Evolutionary conservation across 2,888 invertebrate genomes (phyloP), one percentile per base, ranked within the genome.

Genomic region (Philereme vetulata): DNA sequence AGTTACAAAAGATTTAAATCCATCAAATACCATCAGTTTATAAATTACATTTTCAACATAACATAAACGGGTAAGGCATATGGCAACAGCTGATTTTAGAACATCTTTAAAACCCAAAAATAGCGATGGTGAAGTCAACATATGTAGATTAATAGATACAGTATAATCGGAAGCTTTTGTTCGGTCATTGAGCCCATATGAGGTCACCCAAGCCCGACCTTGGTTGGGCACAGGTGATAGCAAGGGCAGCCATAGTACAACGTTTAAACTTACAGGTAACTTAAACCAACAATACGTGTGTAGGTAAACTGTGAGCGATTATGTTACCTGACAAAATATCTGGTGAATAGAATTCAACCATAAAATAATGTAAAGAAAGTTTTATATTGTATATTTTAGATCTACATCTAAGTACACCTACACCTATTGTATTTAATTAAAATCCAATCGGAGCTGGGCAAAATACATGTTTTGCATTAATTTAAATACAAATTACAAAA

Each of bases 151-250:
- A 44, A 48, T 53, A 42, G 44, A 36, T 36, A 51, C 48, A 46
- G 34, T 10, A 38, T 56, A 64, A 47, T 67, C 72, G 79, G 79
- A 78, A 78, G 72, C 51, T 56, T 57, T 67, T 60, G 72, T 56
- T 70, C 71, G 80, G 80, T 77, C 79, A 75, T 72, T 80, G 80
- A 72, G 74, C 80, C 75, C 68, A 56, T 64, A 62, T 71, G 75
- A 78, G 78, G 78, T 67, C 74, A 66, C 56, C 44, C 50, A 46
- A 35, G 42, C 9, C 50, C 64, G 65, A 72, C 79, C 78, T 79
- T 77, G 74, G 53, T 79, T 77, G 74, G 53, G 51, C 67, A 70
- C 70, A 65, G 67, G 77, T 71, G 76, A 76, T 73, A 77, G 77
- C 79, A 78, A 78, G 78, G 79, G 74, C 79, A 64, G 62, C 60